phyloP scores from a whole-genome alignment of 2,113 vertebrate genomes.

The Toxotes chatareus region DNA sequence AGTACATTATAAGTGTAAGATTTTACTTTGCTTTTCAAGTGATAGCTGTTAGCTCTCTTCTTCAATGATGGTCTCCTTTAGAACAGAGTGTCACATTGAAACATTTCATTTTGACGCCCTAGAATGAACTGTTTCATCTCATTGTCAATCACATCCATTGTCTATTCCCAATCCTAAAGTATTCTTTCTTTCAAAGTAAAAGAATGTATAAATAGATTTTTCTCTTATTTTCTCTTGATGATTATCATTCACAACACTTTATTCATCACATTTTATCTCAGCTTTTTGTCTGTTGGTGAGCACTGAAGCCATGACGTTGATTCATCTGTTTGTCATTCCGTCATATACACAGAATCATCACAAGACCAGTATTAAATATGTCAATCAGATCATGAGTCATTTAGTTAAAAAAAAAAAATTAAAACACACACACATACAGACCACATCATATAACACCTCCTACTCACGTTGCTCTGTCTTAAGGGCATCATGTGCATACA shows the following conservation, averaged over 20 bases:
- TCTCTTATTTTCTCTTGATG: slow-evolving; percentile 30
- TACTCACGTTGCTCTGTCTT: slow-evolving; percentile 18
- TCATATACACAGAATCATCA: slow-evolving; percentile 39
- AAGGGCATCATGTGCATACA: slow-evolving; percentile 49
- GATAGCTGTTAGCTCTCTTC: slow-evolving; percentile 64
- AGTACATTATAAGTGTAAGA: slow-evolving; percentile 74
- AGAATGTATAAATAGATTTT: slow-evolving; percentile 37
- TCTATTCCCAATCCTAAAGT: slow-evolving; percentile 37
- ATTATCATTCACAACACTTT: slow-evolving; percentile 35
- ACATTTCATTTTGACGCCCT: slow-evolving; percentile 67
- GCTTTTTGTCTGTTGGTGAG: slow-evolving; percentile 30
- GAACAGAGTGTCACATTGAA: slow-evolving; percentile 63
- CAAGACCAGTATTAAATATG: slow-evolving; percentile 61
- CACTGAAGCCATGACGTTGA: slow-evolving; percentile 37
- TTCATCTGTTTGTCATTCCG: slow-evolving; percentile 29
- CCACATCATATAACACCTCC: background rate
- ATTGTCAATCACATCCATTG: slow-evolving; percentile 68
- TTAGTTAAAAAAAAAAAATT: slow-evolving; percentile 15
- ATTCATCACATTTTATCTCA: background rate
- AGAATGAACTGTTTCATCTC: slow-evolving; percentile 70
- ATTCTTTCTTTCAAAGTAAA: slow-evolving; percentile 48
- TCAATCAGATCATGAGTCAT: slow-evolving; percentile 57
- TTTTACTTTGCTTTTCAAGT: slow-evolving; percentile 64
- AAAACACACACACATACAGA: background rate
- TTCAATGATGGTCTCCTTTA: slow-evolving; percentile 44